Evolutionary conservation across 2,797 vertebrate species (phyloP).

Genomic region (Oryzias sinensis): DNA sequence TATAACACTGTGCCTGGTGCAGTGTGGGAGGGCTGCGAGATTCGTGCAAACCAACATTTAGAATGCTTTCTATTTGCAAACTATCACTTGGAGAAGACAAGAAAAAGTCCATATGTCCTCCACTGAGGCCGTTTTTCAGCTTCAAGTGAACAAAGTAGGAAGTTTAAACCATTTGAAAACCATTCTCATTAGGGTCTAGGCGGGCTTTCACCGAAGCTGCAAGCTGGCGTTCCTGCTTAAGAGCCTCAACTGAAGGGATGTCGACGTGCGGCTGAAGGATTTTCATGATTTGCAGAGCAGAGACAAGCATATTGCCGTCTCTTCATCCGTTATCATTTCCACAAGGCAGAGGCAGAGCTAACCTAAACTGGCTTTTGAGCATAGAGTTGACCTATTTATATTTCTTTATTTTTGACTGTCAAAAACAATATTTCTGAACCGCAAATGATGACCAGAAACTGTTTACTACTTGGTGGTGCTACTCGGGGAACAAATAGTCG

Average conservation of each 20-base stretch:
- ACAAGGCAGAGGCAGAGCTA: conserved; percentile 61
- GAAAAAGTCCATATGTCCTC: conserved; percentile 11
- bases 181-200: neutral
- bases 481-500: neutral
- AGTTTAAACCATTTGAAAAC: neutral
- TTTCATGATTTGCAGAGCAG: conserved; percentile 56
- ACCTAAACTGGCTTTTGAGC: conserved; percentile 55
- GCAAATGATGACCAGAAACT: conserved; percentile 52
- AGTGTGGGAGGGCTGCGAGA: conserved; percentile 50
- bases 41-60: conserved; percentile 47
- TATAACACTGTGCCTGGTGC: conserved; percentile 32
- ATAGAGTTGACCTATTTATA: conserved; percentile 73
- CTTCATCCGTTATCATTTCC: conserved; percentile 71
- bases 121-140: neutral
- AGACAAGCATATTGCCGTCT: conserved; percentile 69
- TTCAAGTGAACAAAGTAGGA: neutral
- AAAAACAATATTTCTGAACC: conserved; percentile 54
- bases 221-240: neutral
- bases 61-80: conserved; percentile 15
- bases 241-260: conserved; percentile 10
- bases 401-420: conserved; percentile 68
- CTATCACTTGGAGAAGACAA: conserved; percentile 29
- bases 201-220: conserved; percentile 1
- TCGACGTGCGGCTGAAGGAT: conserved; percentile 53
- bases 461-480: conserved; percentile 50